phyloP scores from a whole-genome alignment of 2,797 vertebrate species.

The Coregonus ussuriensis region DNA sequence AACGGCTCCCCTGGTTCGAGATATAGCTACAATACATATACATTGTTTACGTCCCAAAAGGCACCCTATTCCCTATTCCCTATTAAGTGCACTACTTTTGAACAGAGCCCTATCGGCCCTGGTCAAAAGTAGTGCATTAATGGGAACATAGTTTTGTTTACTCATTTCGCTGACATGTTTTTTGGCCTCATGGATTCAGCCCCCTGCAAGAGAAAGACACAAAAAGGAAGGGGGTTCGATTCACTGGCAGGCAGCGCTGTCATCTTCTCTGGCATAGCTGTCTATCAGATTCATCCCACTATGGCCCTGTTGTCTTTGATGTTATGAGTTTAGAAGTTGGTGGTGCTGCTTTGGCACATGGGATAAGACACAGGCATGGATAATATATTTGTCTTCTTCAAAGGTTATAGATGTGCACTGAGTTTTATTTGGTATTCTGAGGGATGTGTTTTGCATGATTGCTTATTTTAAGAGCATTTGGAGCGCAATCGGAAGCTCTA shows the following conservation, averaged over 20 bases:
- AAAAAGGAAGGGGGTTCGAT: not conserved
- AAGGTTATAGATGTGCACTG: not conserved
- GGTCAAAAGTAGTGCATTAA: too few species aligned
- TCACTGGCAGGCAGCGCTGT: constrained; percentile 1
- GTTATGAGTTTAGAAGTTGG: not conserved
- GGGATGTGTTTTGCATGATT: not conserved
- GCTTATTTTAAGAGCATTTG: not conserved
- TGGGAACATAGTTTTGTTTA: not conserved
- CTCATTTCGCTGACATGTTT: not conserved
- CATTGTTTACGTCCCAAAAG: too few species aligned
- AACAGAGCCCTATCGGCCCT: too few species aligned
- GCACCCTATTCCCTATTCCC: too few species aligned
- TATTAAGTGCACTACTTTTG: too few species aligned
- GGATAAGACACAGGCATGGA: not conserved
- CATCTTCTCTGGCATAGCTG: not conserved
- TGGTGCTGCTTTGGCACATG: not conserved
- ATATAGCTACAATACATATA: constrained; percentile 8
- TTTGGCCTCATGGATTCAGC: not conserved
- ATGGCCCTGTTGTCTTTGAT: not conserved
- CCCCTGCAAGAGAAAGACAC: not conserved
- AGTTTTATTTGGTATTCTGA: not conserved
- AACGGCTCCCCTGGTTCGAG: constrained; percentile 8
- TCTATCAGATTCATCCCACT: not conserved
- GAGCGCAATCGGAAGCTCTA: not conserved
- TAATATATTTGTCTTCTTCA: not conserved